Percentiles rank a stretch among this genome's conserved stretches.
Evolutionary conservation across 2,797 vertebrate species (phyloP).

Genomic region (Apodemus agrarius): DNA sequence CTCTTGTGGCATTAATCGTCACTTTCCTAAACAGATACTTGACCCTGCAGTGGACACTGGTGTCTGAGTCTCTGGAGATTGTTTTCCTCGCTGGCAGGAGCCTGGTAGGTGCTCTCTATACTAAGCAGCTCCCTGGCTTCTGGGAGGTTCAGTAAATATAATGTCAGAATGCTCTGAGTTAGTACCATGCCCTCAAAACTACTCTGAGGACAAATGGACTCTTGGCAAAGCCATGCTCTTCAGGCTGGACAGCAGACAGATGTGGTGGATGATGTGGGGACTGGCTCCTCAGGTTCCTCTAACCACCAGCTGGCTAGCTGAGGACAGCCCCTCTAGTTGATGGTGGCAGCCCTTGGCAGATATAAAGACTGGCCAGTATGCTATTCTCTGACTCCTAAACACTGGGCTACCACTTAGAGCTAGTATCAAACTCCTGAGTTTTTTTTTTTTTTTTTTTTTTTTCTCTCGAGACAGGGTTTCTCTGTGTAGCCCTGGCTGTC

Average conservation of each 20-base stretch:
- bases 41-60: neutral
- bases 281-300: neutral
- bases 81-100: neutral
- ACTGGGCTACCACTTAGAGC: neutral
- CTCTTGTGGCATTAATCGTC: fast-evolving
- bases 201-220: slow-evolving; percentile 22
- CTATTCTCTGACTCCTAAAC: neutral
- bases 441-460: too few species aligned
- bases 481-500: too few species aligned
- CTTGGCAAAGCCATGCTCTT: neutral
- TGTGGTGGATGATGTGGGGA: neutral
- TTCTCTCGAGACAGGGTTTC: too few species aligned
- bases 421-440: neutral
- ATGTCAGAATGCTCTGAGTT: neutral
- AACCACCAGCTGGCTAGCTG: neutral
- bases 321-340: neutral
- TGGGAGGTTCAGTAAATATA: neutral
- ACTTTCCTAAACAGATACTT: neutral
- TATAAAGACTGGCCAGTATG: neutral
- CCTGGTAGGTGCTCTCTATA: neutral
- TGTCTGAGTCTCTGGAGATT: neutral
- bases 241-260: neutral
- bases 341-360: neutral
- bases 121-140: neutral
- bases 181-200: neutral